Percentiles rank a stretch among this genome's conserved stretches.
Evolutionary conservation across 23 tunicate genomes (phyloP).

Genomic region (Trididemnum nubilum): DNA sequence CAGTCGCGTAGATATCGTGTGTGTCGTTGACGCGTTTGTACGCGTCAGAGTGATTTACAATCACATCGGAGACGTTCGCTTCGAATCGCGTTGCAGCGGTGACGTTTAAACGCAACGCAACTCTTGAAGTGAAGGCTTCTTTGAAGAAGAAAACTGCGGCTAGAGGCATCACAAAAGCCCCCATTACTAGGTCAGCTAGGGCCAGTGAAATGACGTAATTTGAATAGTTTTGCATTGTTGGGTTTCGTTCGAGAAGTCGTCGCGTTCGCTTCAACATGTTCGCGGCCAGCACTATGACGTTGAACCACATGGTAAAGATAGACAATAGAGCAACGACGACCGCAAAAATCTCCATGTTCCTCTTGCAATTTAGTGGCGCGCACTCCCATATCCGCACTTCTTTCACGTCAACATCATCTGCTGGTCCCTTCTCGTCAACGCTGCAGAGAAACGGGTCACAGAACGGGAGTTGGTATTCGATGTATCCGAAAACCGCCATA

Average conservation of each 20-base stretch:
- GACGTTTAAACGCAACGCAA: not conserved
- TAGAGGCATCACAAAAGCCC: conserved; percentile 70
- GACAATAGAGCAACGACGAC: conserved; percentile 41
- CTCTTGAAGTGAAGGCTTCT: not conserved
- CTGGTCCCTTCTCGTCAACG: not conserved
- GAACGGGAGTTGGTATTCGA: conserved; percentile 73
- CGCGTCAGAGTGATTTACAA: too few species aligned
- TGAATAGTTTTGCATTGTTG: conserved; percentile 87
- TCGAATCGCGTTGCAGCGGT: not conserved
- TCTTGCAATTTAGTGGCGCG: conserved; percentile 53
- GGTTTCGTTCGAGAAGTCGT: conserved; percentile 63
- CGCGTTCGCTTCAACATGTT: conserved; percentile 59
- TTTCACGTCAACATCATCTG: not conserved
- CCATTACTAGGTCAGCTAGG: conserved; percentile 72
- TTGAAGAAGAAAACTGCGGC: not conserved
- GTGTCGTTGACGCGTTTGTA: too few species aligned
- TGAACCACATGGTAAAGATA: conserved; percentile 61
- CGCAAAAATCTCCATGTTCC: conserved; percentile 22
- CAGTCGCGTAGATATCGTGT: not conserved
- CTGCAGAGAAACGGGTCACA: conserved; percentile 67
- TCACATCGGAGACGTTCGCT: not conserved
- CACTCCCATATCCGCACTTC: conserved; percentile 59
- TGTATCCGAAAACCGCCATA: conserved; percentile 6
- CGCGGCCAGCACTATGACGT: conserved; percentile 49
- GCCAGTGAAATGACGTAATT: conserved; percentile 82